Evolutionary conservation across 2,797 vertebrate species (phyloP), one percentile per base, ranked within the genome.

Genomic region (Artibeus lituratus): DNA sequence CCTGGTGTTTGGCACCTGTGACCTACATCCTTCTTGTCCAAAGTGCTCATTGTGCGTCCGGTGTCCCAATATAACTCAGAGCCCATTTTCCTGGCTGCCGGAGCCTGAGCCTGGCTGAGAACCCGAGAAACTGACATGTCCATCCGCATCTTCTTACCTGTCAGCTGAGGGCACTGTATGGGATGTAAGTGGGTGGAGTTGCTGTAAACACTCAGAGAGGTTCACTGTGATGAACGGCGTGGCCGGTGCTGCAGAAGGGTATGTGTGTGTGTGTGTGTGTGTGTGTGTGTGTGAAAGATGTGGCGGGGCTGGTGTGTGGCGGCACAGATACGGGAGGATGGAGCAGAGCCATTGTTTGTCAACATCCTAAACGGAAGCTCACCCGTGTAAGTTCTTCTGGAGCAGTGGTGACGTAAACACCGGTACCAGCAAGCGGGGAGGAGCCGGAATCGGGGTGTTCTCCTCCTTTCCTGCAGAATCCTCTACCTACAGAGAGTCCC

Each of bases 341-440:
- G 59, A 73, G 59, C 47, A 9, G 67, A 67, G 24, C 12, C 1
- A 26, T 81, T 92, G 95, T 95, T 95, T 94, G 92, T 95, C 92
- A 96, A 94, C 92, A 90, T 78, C 12, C 81, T 24, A 16, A 84
- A 76, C 2, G 1, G 73, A 85, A 70, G 81, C 70, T 91, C 3
- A 4, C 5, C 42, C 29, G 2, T 37, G 42, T 19, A n/a, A 22
- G 77, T 62, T 42, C 44, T 94, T 70, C 89, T 55, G 69, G 62
- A 44, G 70, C 0, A 44, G 70, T 0, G 3, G 83, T 21, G 93
- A 82, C 0, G 37, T 32, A 32, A 59, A 49, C n/a, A 47, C 87
- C 5, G 10, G 51, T 0, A 5, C 10, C 0, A 21, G 59, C 62
- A 18, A 65, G 76, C 42, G 44, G 14, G 32, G 16, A 81, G 57